Conservation (phyloP, 2,797 vertebrate species). For the Eutrigla gurnardus region DNA sequence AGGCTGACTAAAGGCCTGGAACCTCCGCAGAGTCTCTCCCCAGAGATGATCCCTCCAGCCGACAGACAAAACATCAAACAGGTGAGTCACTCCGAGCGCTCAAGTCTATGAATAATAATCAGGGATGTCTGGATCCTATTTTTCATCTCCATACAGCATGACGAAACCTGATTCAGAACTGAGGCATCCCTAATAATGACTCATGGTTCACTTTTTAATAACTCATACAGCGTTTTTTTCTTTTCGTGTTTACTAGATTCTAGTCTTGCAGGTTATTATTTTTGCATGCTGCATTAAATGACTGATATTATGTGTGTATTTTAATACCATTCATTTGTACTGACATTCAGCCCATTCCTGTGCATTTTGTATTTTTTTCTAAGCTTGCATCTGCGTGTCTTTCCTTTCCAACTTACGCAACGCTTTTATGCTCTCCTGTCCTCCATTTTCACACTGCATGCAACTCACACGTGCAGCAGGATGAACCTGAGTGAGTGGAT, state of each 20-base stretch:
- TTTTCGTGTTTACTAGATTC: not conserved
- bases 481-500: slow-evolving; percentile 48
- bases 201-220: not conserved
- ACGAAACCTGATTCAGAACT: not conserved
- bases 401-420: slow-evolving; percentile 46
- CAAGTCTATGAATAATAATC: not conserved
- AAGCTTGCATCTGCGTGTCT: slow-evolving; percentile 44
- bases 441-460: slow-evolving; percentile 43
- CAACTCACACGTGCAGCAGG: slow-evolving; percentile 39
- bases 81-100: slow-evolving; percentile 58
- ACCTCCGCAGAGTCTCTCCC: slow-evolving; percentile 91
- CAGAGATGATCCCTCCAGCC: slow-evolving; percentile 97
- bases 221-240: not conserved
- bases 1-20: slow-evolving; percentile 93
- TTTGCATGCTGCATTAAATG: not conserved
- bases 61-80: slow-evolving; percentile 88
- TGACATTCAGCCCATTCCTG: not conserved
- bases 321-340: not conserved
- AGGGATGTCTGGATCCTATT: not conserved
- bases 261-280: not conserved
- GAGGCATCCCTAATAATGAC: not conserved
- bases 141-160: not conserved
- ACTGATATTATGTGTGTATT: not conserved
- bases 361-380: not conserved
- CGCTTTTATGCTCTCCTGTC: slow-evolving; percentile 23